Evolutionary conservation across 2,113 vertebrate genomes (phyloP).

Genomic region (Hippocampus mohnikei): DNA sequence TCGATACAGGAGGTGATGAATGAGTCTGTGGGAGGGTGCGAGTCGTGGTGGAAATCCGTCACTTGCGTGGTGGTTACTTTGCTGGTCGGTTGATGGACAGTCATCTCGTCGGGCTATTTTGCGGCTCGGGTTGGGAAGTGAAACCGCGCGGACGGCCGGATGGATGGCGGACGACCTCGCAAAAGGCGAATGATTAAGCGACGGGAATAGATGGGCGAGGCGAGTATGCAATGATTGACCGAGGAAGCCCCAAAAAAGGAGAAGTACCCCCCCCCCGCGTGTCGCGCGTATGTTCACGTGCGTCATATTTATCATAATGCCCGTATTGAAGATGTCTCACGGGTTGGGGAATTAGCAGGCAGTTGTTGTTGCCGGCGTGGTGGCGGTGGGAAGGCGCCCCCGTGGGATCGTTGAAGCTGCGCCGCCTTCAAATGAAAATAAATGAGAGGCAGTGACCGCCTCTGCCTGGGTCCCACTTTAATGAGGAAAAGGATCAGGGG

Average conservation of each 20-base stretch:
- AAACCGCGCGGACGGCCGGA: too few species aligned
- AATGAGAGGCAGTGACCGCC: conserved; percentile 77
- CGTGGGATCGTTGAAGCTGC: conserved; percentile 74
- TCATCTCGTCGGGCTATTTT: too few species aligned
- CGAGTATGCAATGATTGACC: too few species aligned
- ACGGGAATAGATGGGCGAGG: too few species aligned
- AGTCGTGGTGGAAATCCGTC: too few species aligned
- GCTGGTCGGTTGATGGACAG: too few species aligned
- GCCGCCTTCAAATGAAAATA: conserved; percentile 79
- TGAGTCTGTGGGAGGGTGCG: background rate
- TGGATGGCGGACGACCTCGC: too few species aligned
- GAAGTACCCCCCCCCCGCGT: too few species aligned
- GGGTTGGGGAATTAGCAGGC: conserved; percentile 27
- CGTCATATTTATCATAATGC: conserved; percentile 52
- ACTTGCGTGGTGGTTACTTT: too few species aligned
- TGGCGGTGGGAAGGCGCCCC: conserved; percentile 26
- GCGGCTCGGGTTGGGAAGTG: too few species aligned
- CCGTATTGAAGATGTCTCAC: background rate
- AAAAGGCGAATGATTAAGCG: too few species aligned
- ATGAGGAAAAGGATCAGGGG: conserved; percentile 69
- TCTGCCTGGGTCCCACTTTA: conserved; percentile 73
- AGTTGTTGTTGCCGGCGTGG: conserved; percentile 26
- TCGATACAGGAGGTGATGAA: conserved; percentile 49
- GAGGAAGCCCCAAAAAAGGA: too few species aligned
- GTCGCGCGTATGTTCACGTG: conserved; percentile 62